phyloP scores from a whole-genome alignment of 92 coral and sea anemone species.

The Heliopora coerulea region DNA sequence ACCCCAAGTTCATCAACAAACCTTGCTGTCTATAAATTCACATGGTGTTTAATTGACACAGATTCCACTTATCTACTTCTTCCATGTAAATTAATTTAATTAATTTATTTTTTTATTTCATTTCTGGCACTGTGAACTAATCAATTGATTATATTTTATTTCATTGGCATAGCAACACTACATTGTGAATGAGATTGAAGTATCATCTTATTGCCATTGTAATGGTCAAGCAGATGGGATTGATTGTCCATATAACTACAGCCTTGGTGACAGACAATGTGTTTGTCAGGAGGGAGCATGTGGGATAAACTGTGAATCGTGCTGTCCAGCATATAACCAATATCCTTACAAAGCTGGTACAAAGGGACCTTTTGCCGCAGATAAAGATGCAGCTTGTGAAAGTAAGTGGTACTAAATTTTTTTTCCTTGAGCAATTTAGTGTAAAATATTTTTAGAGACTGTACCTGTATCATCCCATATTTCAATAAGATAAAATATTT shows the following conservation, averaged over 20 bases:
- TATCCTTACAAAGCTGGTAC: conserved; percentile 79
- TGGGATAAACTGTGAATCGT: conserved; percentile 72
- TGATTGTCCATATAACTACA: conserved; percentile 53
- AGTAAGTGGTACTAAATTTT: conserved; percentile 45
- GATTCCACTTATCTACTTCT: too few species aligned
- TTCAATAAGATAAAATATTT: too few species aligned
- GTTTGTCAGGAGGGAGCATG: conserved; percentile 77
- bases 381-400: conserved; percentile 76
- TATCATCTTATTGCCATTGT: conserved; percentile 71
- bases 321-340: conserved; percentile 90
- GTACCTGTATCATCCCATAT: too few species aligned
- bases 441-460: neutral
- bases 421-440: neutral
- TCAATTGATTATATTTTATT: too few species aligned
- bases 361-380: conserved; percentile 75
- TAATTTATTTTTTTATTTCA: neutral
- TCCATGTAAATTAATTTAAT: too few species aligned
- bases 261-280: conserved; percentile 64
- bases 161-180: conserved; percentile 66
- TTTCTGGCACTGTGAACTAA: too few species aligned
- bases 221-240: conserved; percentile 87
- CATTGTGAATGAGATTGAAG: conserved; percentile 75
- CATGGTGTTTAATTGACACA: too few species aligned
- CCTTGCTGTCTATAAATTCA: too few species aligned
- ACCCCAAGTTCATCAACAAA: neutral